Evolutionary conservation across 2,797 vertebrate species (phyloP), one percentile per base, ranked within the genome.

Genomic region (Hippopotamyrus pictus): DNA sequence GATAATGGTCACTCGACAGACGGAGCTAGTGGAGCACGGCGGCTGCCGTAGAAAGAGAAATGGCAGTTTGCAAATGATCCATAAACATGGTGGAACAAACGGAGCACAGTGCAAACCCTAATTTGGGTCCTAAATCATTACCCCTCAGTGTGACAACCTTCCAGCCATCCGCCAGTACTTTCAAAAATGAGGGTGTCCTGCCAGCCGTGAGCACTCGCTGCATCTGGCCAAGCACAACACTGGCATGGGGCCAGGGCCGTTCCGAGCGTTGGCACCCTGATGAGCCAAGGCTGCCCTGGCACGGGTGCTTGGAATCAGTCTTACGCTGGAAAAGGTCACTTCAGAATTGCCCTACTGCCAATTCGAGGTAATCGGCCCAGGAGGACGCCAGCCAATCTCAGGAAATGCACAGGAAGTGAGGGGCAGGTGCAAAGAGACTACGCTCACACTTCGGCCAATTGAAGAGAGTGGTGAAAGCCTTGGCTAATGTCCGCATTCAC

Each of bases 221-320:
- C 93, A 92, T 94, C 93, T 29, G 88, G 96, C 97, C 97, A 98
- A 98, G 96, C 94, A 97, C 94, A 97, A 96, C 96, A 97, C 93
- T 95, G 96, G 95, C 95, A 93, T 92, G 57, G 92, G 91, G 96
- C 95, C 95, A 95, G 95, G 92, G 93, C 93, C 94, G 93, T 95
- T 95, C 94, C 92, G 91, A 95, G 94, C 91, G 90, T 93, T 95
- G 95, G 95, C 95, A 94, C 93, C 91, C 91, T 91, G 93, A 57
- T 87, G 91, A 93, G 94, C 92, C 92, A 92, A 93, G 95, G 95
- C 94, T 94, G 92, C 94, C 93, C 94, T 95, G 96, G 94, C 94
- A 25, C 91, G 92, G 93, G 92, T 93, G 93, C 93, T 93, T 57
- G 91, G 93, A 93, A 94, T 92, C 14, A 79, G 94, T 92, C 92